Percentiles rank a stretch among this genome's conserved stretches.
Conservation (phyloP, 1,140 invertebrate species). For the Aphelinus atriplicis region DNA sequence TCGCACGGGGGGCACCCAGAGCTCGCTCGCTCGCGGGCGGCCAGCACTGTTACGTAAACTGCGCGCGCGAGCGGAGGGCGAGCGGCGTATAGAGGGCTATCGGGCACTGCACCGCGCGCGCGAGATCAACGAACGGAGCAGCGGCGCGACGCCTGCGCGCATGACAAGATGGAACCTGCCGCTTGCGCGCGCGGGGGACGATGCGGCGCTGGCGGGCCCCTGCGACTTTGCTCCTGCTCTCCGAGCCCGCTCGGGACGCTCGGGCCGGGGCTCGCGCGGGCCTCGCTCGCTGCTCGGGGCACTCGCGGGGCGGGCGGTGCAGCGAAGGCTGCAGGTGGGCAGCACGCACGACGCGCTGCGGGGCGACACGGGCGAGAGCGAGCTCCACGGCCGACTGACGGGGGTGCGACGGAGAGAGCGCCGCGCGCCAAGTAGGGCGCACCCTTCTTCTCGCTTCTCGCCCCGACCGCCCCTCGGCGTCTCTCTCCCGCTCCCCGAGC, state of each 20-base stretch:
- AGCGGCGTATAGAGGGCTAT: too few relatives aligned
- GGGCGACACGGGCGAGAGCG: conserved; percentile 25
- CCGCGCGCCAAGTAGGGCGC: conserved; percentile 57
- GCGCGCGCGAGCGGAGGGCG: too few relatives aligned
- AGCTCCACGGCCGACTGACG: conserved; percentile 6
- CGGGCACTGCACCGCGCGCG: too few relatives aligned
- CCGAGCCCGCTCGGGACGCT: too few relatives aligned
- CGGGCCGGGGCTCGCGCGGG: not conserved
- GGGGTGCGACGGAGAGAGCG: conserved; percentile 14
- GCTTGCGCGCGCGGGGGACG: too few relatives aligned
- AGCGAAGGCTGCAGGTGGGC: not conserved
- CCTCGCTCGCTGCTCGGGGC: not conserved
- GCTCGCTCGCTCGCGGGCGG: too few relatives aligned
- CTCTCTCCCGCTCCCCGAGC: conserved; percentile 20
- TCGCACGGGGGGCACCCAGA: too few relatives aligned
- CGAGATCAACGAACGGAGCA: too few relatives aligned
- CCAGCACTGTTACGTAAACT: too few relatives aligned
- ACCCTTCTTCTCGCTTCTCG: conserved; percentile 51
- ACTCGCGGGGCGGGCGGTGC: too few relatives aligned
- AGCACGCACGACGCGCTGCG: conserved; percentile 7
- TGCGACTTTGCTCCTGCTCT: too few relatives aligned
- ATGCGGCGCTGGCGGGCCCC: too few relatives aligned
- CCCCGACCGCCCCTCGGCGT: conserved; percentile 22
- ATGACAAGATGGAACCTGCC: conserved; percentile 5
- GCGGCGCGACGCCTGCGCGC: not conserved